These are phyloP conservation scores for Corythoichthys haematopterus DNA, from an alignment of 2,113 vertebrate species.

Conservation along the genomic window DNA sequence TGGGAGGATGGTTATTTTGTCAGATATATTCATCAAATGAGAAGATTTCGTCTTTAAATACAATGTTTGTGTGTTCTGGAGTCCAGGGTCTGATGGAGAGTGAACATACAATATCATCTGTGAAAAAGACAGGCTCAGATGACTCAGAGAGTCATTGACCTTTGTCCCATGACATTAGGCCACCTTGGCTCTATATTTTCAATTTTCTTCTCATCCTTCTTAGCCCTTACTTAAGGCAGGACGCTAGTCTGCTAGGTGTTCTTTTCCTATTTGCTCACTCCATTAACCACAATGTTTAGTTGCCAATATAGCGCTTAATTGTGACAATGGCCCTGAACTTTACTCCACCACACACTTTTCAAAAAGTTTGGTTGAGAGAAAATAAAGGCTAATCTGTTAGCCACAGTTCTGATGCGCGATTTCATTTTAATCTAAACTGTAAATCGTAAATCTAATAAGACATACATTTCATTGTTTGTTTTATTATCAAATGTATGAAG, in stretches of 20 bases:
- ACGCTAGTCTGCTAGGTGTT: neutral
- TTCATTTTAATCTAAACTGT: neutral
- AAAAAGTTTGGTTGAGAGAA: neutral
- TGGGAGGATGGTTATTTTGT: slow-evolving; percentile 34
- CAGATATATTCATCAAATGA: slow-evolving; percentile 7
- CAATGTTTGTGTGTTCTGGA: slow-evolving; percentile 17
- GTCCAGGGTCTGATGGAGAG: slow-evolving; percentile 7
- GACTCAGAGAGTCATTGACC: neutral
- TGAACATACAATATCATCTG: neutral
- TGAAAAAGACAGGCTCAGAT: neutral
- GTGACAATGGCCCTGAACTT: neutral
- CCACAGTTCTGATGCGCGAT: neutral
- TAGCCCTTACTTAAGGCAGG: neutral
- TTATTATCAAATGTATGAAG: neutral
- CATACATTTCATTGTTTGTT: neutral
- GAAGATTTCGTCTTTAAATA: slow-evolving; percentile 18
- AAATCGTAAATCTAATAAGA: neutral
- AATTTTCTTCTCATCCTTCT: neutral
- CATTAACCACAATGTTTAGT: neutral
- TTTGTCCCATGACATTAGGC: neutral
- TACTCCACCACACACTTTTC: neutral
- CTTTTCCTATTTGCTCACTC: neutral
- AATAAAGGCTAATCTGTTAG: neutral
- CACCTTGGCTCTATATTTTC: neutral
- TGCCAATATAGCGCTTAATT: neutral